Conservation (phyloP, 2,797 vertebrate genomes). For the Siniperca undulata region DNA sequence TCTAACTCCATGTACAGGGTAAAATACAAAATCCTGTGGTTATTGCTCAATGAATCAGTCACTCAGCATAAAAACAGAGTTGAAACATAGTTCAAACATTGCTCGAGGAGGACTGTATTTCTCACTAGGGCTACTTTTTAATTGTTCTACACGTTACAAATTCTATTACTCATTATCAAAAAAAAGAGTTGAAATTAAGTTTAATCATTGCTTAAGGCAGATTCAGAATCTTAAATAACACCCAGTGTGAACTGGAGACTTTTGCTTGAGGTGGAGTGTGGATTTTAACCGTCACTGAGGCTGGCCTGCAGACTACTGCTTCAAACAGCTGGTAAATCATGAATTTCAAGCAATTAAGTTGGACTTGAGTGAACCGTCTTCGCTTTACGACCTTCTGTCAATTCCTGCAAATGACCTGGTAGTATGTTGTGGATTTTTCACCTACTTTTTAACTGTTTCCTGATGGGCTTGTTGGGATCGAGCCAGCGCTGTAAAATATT, state of each 20-base stretch:
- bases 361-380: background rate
- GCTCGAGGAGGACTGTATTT: constrained; percentile 53
- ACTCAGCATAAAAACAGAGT: constrained; percentile 46
- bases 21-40: constrained; percentile 15
- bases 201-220: constrained; percentile 64
- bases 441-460: constrained; percentile 99
- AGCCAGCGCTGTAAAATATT: constrained; percentile 95
- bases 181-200: constrained; percentile 71
- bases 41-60: constrained; percentile 43
- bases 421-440: constrained; percentile 73
- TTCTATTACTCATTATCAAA: constrained; percentile 62
- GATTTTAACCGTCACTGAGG: constrained; percentile 33
- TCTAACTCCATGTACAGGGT: background rate
- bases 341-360: background rate
- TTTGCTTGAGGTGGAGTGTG: constrained; percentile 43
- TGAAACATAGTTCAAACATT: constrained; percentile 69
- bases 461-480: constrained; percentile 98
- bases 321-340: constrained; percentile 1
- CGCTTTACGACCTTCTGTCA: background rate
- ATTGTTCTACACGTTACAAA: constrained; percentile 61
- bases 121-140: constrained; percentile 36
- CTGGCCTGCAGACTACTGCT: constrained; percentile 6
- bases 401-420: constrained; percentile 5
- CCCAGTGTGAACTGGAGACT: constrained; percentile 30
- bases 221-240: constrained; percentile 52